phyloP scores from a whole-genome alignment of 2,888 invertebrate genomes.

The Ceraclea dissimilis region DNA sequence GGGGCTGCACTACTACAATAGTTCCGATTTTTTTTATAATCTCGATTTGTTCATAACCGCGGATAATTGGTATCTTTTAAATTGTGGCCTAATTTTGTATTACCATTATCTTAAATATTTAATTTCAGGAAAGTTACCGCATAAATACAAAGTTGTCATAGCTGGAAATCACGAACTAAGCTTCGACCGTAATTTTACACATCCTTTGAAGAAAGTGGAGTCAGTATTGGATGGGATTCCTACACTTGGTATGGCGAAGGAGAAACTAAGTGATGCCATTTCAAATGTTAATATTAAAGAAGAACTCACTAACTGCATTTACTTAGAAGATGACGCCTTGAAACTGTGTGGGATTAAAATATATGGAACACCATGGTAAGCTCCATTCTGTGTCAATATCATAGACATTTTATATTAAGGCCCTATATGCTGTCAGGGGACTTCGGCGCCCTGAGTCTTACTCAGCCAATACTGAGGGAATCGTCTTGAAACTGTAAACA shows the following conservation, averaged over 20 bases:
- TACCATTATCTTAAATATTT: too few relatives aligned
- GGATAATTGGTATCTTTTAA: too few relatives aligned
- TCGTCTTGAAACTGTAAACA: too few relatives aligned
- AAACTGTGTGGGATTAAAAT: slow-evolving; percentile 67
- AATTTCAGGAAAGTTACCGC: slow-evolving; percentile 55
- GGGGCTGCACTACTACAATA: too few relatives aligned
- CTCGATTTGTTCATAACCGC: too few relatives aligned
- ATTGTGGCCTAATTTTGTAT: too few relatives aligned
- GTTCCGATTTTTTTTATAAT: too few relatives aligned
- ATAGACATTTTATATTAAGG: background rate
- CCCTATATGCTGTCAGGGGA: too few relatives aligned
- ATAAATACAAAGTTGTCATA: slow-evolving; percentile 73
- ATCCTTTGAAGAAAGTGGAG: slow-evolving; percentile 41
- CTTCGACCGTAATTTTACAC: slow-evolving; percentile 64
- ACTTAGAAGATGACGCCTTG: slow-evolving; percentile 63
- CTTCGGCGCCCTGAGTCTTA: too few relatives aligned
- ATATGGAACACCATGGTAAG: slow-evolving; percentile 75
- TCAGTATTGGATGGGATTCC: slow-evolving; percentile 54
- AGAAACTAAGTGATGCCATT: slow-evolving; percentile 57
- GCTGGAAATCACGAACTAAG: slow-evolving; percentile 83
- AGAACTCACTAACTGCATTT: slow-evolving; percentile 67
- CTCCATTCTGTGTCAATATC: too few relatives aligned
- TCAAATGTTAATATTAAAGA: slow-evolving; percentile 55
- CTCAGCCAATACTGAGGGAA: too few relatives aligned
- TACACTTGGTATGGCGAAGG: slow-evolving; percentile 57